phyloP scores from a whole-genome alignment of 2,888 invertebrate species.

The Galeruca laticollis region DNA sequence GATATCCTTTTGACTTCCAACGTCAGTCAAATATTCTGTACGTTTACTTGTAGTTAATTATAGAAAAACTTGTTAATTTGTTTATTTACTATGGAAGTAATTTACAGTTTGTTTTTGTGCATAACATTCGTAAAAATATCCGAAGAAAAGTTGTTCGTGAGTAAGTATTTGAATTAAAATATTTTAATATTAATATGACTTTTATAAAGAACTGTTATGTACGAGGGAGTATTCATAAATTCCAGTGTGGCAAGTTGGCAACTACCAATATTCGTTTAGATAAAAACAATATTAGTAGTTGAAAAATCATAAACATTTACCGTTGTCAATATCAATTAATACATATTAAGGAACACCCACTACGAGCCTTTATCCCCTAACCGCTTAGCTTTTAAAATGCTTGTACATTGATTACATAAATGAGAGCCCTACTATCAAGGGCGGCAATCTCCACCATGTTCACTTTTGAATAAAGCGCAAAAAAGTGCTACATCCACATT shows the following conservation, averaged over 20 bases:
- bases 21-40: conserved; percentile 3
- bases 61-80: neutral
- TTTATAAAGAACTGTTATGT: neutral
- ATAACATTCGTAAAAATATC: conserved; percentile 15
- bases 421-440: too few relatives aligned
- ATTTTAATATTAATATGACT: neutral
- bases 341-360: too few relatives aligned
- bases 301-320: neutral
- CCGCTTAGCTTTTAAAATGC: too few relatives aligned
- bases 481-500: too few relatives aligned
- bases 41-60: conserved; percentile 13
- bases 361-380: too few relatives aligned
- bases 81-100: conserved; percentile 22
- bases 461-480: too few relatives aligned
- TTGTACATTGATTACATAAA: too few relatives aligned
- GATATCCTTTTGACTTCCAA: neutral
- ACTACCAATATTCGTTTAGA: neutral
- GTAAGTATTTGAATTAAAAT: conserved; percentile 24
- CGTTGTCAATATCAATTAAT: too few relatives aligned
- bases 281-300: neutral
- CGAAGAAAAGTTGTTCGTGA: conserved; percentile 24
- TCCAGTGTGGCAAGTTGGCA: neutral
- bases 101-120: conserved; percentile 25
- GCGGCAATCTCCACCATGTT: too few relatives aligned
- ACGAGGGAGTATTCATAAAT: neutral